Percentiles rank a stretch among this genome's conserved stretches.
Evolutionary conservation across 2,797 vertebrate genomes (phyloP).

Genomic region (Sternarchorhynchus goeldii): DNA sequence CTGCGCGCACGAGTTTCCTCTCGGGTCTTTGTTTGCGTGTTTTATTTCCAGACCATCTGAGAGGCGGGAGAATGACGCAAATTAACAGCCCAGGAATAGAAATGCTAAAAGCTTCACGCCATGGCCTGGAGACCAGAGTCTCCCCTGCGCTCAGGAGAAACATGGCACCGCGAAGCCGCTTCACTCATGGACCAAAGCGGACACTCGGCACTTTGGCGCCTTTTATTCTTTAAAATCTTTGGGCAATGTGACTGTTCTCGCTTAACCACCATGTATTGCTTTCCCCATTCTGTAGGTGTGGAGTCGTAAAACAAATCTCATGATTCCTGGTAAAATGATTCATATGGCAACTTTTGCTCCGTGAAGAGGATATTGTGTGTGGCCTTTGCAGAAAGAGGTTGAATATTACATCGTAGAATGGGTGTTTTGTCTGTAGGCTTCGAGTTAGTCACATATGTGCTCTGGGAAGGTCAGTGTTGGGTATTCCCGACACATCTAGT

Average conservation of each 20-base stretch:
- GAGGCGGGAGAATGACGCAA: neutral
- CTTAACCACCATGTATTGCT: too few relatives aligned
- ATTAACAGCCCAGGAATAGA: neutral
- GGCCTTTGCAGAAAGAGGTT: neutral
- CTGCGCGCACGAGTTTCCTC: neutral
- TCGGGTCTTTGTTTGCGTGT: neutral
- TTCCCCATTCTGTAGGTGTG: neutral
- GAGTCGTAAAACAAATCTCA: neutral
- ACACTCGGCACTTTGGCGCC: too few relatives aligned
- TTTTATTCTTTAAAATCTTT: too few relatives aligned
- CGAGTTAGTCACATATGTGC: slow-evolving; percentile 8
- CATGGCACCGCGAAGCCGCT: neutral
- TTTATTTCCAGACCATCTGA: neutral
- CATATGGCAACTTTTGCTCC: neutral
- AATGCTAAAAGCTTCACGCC: slow-evolving; percentile 1
- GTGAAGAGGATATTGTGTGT: neutral
- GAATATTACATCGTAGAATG: slow-evolving; percentile 22
- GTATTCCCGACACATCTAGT: neutral
- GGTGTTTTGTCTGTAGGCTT: slow-evolving; percentile 7
- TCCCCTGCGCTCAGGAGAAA: neutral
- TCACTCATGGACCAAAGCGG: neutral
- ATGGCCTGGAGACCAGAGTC: neutral
- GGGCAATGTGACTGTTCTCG: too few relatives aligned
- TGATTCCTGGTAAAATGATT: neutral
- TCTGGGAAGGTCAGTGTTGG: slow-evolving; percentile 9